phyloP scores from a whole-genome alignment of 2,113 vertebrate species.

The Xenopus borealis region DNA sequence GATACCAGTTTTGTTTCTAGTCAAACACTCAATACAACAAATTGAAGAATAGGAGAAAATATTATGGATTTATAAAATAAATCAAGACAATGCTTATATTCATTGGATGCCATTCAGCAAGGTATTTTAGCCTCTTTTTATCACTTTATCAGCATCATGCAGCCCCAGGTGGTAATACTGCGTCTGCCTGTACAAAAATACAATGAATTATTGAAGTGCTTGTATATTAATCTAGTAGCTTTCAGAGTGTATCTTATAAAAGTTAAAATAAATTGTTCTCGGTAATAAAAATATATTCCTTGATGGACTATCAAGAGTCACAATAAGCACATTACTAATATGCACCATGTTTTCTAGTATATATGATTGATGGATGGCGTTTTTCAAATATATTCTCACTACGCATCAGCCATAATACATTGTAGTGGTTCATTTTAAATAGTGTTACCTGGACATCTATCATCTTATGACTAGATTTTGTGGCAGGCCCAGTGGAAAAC shows the following conservation, averaged over 20 bases:
- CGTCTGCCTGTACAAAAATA: not conserved
- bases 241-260: conserved; percentile 22
- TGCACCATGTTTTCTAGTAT: too few relatives aligned
- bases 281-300: conserved; percentile 19
- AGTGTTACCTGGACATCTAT: too few relatives aligned
- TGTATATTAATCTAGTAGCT: conserved; percentile 19
- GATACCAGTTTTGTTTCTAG: too few relatives aligned
- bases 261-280: conserved; percentile 24
- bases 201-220: conserved; percentile 26
- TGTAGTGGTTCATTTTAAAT: too few relatives aligned
- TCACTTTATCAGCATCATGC: conserved; percentile 1
- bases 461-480: too few relatives aligned
- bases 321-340: too few relatives aligned
- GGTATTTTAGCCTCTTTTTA: not conserved
- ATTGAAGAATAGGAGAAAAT: too few relatives aligned
- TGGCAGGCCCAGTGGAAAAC: too few relatives aligned
- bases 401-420: not conserved
- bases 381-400: too few relatives aligned
- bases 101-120: not conserved
- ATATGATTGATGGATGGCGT: too few relatives aligned
- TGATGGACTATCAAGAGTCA: too few relatives aligned
- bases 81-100: not conserved
- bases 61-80: not conserved
- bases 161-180: not conserved
- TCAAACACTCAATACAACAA: too few relatives aligned